phyloP scores from a whole-genome alignment of 2,113 vertebrate species.

The Fregetta grallaria region DNA sequence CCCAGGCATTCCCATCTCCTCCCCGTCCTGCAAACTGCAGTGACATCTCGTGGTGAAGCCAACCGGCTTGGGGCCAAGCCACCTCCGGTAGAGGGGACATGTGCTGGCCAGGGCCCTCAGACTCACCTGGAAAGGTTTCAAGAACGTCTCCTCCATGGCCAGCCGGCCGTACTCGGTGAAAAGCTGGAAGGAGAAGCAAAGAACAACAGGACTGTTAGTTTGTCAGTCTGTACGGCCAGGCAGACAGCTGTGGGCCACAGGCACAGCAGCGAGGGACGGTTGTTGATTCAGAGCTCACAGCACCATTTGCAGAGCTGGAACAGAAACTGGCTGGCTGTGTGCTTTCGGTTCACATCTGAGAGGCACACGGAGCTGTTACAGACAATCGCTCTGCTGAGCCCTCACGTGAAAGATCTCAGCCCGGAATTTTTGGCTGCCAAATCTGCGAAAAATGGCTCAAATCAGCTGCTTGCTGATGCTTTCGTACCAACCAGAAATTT shows the following conservation, averaged over 20 bases:
- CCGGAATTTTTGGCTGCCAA: not conserved
- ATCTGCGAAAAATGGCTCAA: not conserved
- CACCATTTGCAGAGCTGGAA: not conserved
- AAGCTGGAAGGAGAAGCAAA: constrained; percentile 76
- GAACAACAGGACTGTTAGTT: not conserved
- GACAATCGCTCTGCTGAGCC: not conserved
- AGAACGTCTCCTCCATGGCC: constrained; percentile 97
- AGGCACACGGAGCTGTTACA: not conserved
- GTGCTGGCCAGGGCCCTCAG: not conserved
- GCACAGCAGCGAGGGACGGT: not conserved
- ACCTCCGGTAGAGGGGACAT: fast-evolving
- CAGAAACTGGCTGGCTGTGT: not conserved
- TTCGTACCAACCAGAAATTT: not conserved
- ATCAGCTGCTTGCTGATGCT: not conserved
- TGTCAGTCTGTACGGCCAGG: not conserved
- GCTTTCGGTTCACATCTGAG: not conserved
- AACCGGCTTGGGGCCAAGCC: not conserved
- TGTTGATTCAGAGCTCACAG: not conserved
- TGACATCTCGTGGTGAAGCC: constrained; percentile 68
- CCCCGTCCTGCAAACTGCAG: constrained; percentile 2
- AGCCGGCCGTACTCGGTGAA: constrained; percentile 97
- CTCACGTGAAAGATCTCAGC: not conserved
- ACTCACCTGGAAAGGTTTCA: constrained; percentile 96
- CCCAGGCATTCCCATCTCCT: not conserved
- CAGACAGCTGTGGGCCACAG: not conserved